Base-by-base conservation (phyloP, 37 sponge, comb jelly and placozoan species). In the Oopsacas minuta region DNA sequence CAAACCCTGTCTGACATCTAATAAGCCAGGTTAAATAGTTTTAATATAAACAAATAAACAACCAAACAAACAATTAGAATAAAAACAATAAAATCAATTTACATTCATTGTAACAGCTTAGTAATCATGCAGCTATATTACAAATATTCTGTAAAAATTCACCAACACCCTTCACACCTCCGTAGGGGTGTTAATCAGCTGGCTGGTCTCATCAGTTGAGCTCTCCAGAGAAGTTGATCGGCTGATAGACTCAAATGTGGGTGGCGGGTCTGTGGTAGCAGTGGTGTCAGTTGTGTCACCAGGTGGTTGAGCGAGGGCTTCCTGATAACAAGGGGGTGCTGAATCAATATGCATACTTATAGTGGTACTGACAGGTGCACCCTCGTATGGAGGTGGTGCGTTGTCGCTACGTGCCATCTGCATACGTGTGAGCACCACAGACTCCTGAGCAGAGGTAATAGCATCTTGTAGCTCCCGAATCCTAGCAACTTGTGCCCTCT, bases 71-170 rank as follows among this genome's bases (percentile, higher is more conserved):
- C 1, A 61, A 25, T 42, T 15, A 42, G 8, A 17, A 61, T 61
- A 61, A 61, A 61, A 12, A 25, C 30, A 61, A 61, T 25, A 61
- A 61, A 61, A 61, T n/a, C 75, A n/a, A 61, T 61, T 61, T 61
- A 61, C 75, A 61, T 61, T 61, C 75, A 61, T 25, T 61, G 75
- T n/a, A 61, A 25, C 22, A 61, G 75, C 30, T 20, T 25, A 34
- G 75, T 61, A 61, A 34, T 61, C n/a, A 25, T 5, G 75, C 28
- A 61, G 75, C 75, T 25, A 61, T 12, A 3, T 5, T 61, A 61
- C 75, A 61, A 61, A 10, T 12, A n/a, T 46, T 12, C 51, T 46
- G 30, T 61, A 61, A 61, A 61, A 61, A 61, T 61, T 3, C 22
- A 25, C 5, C 30, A n/a, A 34, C 75, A 17, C 17, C 51, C 51